Conservation (phyloP, 1,140 invertebrate genomes). For the Euura lappo region DNA sequence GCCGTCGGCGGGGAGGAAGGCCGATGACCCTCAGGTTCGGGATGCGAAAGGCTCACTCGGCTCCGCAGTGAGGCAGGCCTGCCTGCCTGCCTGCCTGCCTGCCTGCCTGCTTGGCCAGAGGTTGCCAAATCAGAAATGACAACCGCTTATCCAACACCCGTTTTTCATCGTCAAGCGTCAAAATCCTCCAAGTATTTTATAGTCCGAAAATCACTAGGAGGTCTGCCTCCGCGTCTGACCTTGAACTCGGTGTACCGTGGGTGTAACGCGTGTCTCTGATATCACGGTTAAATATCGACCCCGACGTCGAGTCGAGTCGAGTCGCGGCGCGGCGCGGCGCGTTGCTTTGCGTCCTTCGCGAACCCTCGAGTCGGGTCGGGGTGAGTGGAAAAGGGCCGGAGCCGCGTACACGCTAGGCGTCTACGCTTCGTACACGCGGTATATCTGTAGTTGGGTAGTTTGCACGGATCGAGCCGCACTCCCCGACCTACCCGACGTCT, state of each 20-base stretch:
- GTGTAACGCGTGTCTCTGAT: not conserved
- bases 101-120: slow-evolving; percentile 2
- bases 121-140: not conserved
- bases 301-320: not conserved
- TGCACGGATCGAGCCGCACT: not conserved
- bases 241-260: not conserved
- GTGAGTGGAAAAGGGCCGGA: not conserved
- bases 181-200: too few species aligned
- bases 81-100: slow-evolving; percentile 17
- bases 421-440: not conserved
- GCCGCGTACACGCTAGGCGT: not conserved
- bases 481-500: slow-evolving; percentile 12
- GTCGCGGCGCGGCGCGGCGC: slow-evolving; percentile 10
- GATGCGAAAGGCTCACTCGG: slow-evolving; percentile 53
- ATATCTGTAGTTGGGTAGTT: slow-evolving; percentile 11
- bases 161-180: too few species aligned
- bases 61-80: slow-evolving; percentile 58
- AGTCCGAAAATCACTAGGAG: not conserved
- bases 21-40: not conserved
- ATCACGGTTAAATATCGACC: not conserved
- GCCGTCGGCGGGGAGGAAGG: not conserved
- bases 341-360: not conserved
- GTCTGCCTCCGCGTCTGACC: not conserved
- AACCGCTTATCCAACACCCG: not conserved
- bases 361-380: not conserved